Conservation (phyloP, 1,140 invertebrate species). For the Pogonomyrmex californicus region DNA sequence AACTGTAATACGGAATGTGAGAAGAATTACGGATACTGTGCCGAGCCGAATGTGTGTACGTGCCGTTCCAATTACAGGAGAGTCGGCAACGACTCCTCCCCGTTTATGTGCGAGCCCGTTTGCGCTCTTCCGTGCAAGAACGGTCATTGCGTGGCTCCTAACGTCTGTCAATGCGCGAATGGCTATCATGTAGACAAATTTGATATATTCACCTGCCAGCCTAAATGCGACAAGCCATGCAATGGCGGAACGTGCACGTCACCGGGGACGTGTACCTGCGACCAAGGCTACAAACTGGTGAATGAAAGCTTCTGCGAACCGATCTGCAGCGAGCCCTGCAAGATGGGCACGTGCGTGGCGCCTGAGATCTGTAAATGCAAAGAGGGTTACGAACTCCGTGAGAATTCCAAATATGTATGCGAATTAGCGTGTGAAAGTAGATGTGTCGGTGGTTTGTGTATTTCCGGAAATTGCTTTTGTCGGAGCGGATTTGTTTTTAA, state of each 20-base stretch:
- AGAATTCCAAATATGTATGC: not conserved
- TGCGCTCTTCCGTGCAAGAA: conserved; percentile 87
- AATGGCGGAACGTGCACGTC: conserved; percentile 17
- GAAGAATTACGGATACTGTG: not conserved
- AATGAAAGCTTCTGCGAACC: conserved; percentile 40
- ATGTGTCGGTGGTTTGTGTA: conserved; percentile 50
- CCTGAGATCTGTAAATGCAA: conserved; percentile 68
- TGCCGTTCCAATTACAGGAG: conserved; percentile 82
- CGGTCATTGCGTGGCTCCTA: conserved; percentile 88
- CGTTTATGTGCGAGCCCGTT: conserved; percentile 81
- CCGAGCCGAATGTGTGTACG: conserved; percentile 18
- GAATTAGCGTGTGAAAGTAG: conserved; percentile 69
- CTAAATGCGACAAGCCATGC: conserved; percentile 23
- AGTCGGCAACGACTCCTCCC: not conserved
- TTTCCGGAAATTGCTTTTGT: conserved; percentile 66
- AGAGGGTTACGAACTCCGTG: conserved; percentile 48
- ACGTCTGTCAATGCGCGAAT: conserved; percentile 86
- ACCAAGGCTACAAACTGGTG: conserved; percentile 34
- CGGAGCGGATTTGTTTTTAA: not conserved
- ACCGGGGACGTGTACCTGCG: conserved; percentile 18
- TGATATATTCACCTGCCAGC: conserved; percentile 28
- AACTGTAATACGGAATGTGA: conserved; percentile 85
- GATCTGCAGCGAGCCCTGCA: conserved; percentile 52
- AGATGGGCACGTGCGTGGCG: conserved; percentile 46
- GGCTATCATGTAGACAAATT: too few species aligned